Evolutionary conservation across 2,113 vertebrate genomes (phyloP).

Genomic region (Bubo blakistoni): DNA sequence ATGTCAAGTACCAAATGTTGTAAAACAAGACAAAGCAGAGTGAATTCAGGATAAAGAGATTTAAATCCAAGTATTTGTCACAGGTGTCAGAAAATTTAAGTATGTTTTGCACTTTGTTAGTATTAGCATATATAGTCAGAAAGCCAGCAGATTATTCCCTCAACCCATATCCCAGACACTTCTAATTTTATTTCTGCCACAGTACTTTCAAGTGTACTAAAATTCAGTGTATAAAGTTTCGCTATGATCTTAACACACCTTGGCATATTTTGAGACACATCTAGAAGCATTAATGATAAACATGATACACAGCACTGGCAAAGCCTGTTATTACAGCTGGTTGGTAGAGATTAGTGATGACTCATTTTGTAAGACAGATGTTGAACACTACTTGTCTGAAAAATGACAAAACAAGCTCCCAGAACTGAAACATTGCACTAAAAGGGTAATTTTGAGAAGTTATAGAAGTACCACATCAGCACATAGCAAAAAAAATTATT

Average conservation of each 20-base stretch:
- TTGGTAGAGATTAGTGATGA: not conserved
- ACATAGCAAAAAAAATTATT: not conserved
- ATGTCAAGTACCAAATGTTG: not conserved
- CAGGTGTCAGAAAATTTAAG: not conserved
- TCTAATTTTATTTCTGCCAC: conserved; percentile 35
- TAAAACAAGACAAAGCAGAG: not conserved
- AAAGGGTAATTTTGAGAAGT: not conserved
- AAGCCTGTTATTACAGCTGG: not conserved
- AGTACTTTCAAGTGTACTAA: not conserved
- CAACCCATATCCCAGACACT: conserved; percentile 7
- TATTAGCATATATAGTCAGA: not conserved
- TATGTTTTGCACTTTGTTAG: not conserved
- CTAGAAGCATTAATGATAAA: not conserved
- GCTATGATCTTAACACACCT: not conserved
- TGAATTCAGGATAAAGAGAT: not conserved
- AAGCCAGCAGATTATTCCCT: conserved; percentile 17
- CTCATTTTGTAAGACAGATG: not conserved
- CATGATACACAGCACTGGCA: not conserved
- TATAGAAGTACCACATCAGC: not conserved
- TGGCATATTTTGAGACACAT: not conserved
- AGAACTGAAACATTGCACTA: not conserved
- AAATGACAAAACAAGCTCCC: not conserved
- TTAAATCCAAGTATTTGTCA: conserved; percentile 15
- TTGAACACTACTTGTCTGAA: not conserved
- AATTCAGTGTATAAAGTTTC: not conserved